Base-by-base conservation (phyloP, 2,113 vertebrate genomes). In the Protobothrops mucrosquamatus region DNA sequence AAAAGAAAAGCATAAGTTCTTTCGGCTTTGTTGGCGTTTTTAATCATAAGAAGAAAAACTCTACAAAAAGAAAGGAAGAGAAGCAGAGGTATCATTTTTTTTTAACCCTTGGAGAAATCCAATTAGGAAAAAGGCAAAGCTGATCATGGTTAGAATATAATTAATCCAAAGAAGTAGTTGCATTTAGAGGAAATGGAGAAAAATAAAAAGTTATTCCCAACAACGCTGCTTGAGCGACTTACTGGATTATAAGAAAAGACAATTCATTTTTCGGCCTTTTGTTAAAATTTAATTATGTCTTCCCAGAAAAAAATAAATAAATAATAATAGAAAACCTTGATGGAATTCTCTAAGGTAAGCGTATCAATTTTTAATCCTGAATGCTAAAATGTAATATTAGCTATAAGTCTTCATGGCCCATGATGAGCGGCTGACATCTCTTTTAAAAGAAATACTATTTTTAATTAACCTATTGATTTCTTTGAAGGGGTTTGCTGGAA, bases 121-220 rank as follows among this genome's bases (percentile, higher is more conserved):
- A 93, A 52, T 91, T 74, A 95, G n/a, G n/a, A 4, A 43, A 93
- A 93, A 91, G 90, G 92, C 69, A 61, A 86, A 89, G 10, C 39
- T 15, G 43, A 51, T 39, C 39, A 88, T 48, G 64, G 81, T 85
- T 89, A 74, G n/a, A 92, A 11, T 64, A 52, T 94, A 95, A 91
- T 61, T 93, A 26, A 64, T 86, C 4, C 23, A 86, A 74, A 29
- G 88, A 48, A 92, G 88, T 61, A 89, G 52, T 74, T 48, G 3
- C 6, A 51, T 23, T 93, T 57, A 88, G 61, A 0, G n/a, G 24
- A 9, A 55, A 39, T 23, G 57, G 87, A 85, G 59, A 85, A 89
- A 91, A 85, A 93, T 69, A 39, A 90, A 39, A 87, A 23, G 23
- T 12, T n/a, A 85, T 46, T 74, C 34, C 43, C 57, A 89, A 24